These are phyloP conservation scores for Hippocampus barbouri DNA, from an alignment of 2,113 vertebrate genomes.

Conservation along the genomic window DNA sequence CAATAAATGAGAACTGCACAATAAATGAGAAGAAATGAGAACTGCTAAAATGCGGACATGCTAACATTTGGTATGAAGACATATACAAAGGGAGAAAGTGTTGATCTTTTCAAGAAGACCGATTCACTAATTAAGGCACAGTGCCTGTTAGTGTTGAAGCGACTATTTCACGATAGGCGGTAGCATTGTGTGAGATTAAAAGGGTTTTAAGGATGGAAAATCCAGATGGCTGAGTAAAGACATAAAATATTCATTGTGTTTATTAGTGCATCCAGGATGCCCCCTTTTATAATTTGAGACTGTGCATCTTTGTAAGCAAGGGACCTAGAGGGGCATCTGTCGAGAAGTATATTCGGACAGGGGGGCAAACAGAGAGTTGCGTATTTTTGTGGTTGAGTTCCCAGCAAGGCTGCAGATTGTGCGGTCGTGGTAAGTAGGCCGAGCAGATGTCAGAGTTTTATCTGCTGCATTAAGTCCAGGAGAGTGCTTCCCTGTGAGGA, in stretches of 20 bases:
- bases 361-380: constrained; percentile 8
- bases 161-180: neutral
- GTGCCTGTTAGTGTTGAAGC: neutral
- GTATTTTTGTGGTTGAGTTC: constrained; percentile 24
- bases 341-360: neutral
- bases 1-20: no score
- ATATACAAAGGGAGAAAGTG: neutral
- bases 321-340: constrained; percentile 21
- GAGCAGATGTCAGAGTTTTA: constrained; percentile 71
- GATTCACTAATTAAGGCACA: neutral
- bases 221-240: constrained; percentile 24
- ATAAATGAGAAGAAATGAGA: no score
- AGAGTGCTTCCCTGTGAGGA: constrained; percentile 61
- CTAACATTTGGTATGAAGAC: neutral
- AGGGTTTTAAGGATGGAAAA: constrained; percentile 41
- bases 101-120: neutral
- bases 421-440: constrained; percentile 60
- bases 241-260: constrained; percentile 16
- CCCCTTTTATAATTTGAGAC: constrained; percentile 17
- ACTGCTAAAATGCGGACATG: no score
- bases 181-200: constrained; percentile 32
- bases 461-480: constrained; percentile 65
- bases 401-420: constrained; percentile 52
- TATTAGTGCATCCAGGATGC: constrained; percentile 13
- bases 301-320: neutral